A percentile compares a stretch with the other conserved stretches of the same genome.
These are phyloP conservation scores for Polypterus senegalus DNA, from an alignment of 2,113 vertebrate genomes.

Conservation along the genomic window DNA sequence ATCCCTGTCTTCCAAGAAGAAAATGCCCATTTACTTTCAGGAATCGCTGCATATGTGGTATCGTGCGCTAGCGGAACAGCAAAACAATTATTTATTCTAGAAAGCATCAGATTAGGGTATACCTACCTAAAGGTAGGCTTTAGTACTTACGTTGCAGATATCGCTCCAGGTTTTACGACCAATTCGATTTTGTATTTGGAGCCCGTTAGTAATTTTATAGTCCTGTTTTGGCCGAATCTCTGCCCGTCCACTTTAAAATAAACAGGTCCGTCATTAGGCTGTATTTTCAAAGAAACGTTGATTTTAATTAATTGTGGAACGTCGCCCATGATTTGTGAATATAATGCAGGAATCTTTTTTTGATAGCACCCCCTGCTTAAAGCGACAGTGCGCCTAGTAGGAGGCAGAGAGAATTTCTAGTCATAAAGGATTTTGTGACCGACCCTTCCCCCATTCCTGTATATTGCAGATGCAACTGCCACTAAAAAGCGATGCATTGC, in stretches of 20 bases:
- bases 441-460: too few species aligned
- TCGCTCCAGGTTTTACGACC: conserved; percentile 71
- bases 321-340: conserved; percentile 56
- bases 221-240: conserved; percentile 85
- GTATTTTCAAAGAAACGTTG: conserved; percentile 77
- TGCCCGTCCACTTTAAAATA: conserved; percentile 89
- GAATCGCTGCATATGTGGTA: too few species aligned
- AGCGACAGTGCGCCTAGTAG: too few species aligned
- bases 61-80: too few species aligned
- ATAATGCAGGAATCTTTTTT: not conserved
- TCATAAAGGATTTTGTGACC: too few species aligned
- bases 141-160: conserved; percentile 74
- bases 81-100: not conserved
- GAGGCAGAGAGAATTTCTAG: too few species aligned
- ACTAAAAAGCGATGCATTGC: too few species aligned
- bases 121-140: conserved; percentile 2
- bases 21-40: too few species aligned
- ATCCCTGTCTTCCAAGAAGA: too few species aligned
- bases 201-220: conserved; percentile 89
- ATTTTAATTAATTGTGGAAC: conserved; percentile 74
- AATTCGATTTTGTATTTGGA: conserved; percentile 87
- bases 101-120: not conserved
- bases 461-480: too few species aligned
- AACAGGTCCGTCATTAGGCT: conserved; percentile 80
- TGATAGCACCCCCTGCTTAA: too few species aligned